phyloP scores from a whole-genome alignment of 2,888 invertebrate genomes.

The Drosophila colorata region DNA sequence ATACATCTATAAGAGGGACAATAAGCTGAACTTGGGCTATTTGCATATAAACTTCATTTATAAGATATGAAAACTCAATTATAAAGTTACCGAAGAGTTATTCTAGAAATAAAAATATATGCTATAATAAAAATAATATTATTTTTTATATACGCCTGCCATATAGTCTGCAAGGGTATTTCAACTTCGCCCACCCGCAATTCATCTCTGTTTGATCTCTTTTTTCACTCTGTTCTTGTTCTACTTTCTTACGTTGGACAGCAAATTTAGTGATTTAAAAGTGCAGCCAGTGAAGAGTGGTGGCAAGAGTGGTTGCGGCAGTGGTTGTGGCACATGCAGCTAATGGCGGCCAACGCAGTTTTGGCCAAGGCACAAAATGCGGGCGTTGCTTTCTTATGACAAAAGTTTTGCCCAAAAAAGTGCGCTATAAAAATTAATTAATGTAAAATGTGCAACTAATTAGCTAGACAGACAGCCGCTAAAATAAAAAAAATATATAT shows the following conservation, averaged over 20 bases:
- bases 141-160: too few relatives aligned
- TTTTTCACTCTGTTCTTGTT: neutral
- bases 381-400: slow-evolving; percentile 75
- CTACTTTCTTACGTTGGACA: slow-evolving; percentile 22
- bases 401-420: slow-evolving; percentile 75
- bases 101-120: too few relatives aligned
- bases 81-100: too few relatives aligned
- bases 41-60: too few relatives aligned
- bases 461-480: slow-evolving; percentile 47
- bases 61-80: too few relatives aligned
- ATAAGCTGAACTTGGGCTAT: too few relatives aligned
- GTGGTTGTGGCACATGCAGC: slow-evolving; percentile 59
- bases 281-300: slow-evolving; percentile 35
- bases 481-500: neutral
- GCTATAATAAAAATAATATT: too few relatives aligned
- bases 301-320: neutral
- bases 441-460: slow-evolving; percentile 81
- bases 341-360: slow-evolving; percentile 56
- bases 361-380: slow-evolving; percentile 38
- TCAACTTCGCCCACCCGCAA: neutral
- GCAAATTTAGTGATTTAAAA: slow-evolving; percentile 55
- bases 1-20: too few relatives aligned
- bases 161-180: slow-evolving; percentile 1
- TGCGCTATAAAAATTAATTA: slow-evolving; percentile 77
- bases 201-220: neutral